A percentile compares a stretch with the other conserved stretches of the same genome.
These are phyloP conservation scores for Microcebus tavaratra DNA, from an alignment of 2,113 vertebrate genomes.

Conservation along the genomic window DNA sequence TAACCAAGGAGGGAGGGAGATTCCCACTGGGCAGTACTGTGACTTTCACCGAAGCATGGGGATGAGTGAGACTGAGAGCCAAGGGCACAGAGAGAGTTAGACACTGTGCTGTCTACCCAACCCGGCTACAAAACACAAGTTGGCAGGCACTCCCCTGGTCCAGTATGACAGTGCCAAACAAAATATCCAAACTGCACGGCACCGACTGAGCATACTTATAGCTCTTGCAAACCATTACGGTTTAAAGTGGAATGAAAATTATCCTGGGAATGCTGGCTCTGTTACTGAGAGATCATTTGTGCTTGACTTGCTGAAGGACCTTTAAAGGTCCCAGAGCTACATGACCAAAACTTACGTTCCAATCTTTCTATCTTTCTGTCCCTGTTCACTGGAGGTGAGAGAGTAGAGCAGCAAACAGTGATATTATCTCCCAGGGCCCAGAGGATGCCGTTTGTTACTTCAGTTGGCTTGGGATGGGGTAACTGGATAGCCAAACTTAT, in stretches of 20 bases:
- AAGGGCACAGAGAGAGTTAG: no score
- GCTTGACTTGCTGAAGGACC: neutral
- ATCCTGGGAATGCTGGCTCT: conserved; percentile 17
- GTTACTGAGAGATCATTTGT: conserved; percentile 34
- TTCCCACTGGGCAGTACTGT: neutral
- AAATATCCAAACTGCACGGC: neutral
- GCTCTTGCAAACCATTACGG: conserved; percentile 37
- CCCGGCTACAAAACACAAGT: neutral
- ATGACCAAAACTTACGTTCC: conserved; percentile 7
- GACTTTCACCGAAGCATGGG: neutral
- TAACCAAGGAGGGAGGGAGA: neutral
- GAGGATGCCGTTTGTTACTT: neutral
- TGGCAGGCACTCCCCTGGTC: neutral
- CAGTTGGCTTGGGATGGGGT: neutral
- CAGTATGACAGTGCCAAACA: neutral
- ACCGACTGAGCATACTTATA: neutral
- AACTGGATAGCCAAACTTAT: conserved; percentile 1
- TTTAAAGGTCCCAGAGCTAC: conserved; percentile 1
- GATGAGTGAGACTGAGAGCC: neutral
- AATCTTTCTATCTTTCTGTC: neutral
- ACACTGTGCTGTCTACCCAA: neutral
- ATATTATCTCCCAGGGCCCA: neutral
- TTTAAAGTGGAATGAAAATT: conserved; percentile 61
- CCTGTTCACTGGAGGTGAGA: neutral
- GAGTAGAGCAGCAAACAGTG: neutral